These are phyloP conservation scores for Galerucella nymphaeae DNA, from an alignment of 2,888 invertebrate species.

Conservation along the genomic window DNA sequence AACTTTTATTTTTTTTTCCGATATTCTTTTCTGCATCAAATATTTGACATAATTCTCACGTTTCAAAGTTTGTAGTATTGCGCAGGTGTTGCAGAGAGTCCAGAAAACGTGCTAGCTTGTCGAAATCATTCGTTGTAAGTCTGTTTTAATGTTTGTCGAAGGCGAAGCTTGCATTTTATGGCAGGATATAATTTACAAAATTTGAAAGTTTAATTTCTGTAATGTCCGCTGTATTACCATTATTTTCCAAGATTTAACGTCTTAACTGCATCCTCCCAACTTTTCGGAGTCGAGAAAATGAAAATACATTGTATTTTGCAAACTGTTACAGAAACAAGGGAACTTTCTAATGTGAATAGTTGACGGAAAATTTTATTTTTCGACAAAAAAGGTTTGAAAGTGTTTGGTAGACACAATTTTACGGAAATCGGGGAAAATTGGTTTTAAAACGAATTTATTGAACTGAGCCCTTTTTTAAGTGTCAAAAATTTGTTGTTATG, in stretches of 20 bases:
- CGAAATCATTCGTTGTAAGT: conserved; percentile 51
- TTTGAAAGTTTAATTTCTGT: conserved; percentile 37
- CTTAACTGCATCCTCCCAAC: conserved; percentile 28
- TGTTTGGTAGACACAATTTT: neutral
- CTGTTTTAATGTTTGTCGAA: conserved; percentile 53
- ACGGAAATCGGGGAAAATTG: neutral
- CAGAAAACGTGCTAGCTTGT: conserved; percentile 46
- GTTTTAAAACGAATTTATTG: neutral
- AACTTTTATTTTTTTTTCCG: neutral
- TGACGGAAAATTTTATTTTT: conserved; percentile 16
- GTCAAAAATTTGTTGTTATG: too few species aligned
- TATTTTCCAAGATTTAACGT: conserved; percentile 33
- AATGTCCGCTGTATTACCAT: conserved; percentile 34
- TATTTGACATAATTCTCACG: conserved; percentile 21
- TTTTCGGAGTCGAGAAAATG: conserved; percentile 21
- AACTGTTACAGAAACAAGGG: conserved; percentile 25
- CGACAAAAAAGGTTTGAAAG: too few species aligned
- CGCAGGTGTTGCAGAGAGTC: conserved; percentile 43
- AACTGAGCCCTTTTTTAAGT: too few species aligned
- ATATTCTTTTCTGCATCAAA: conserved; percentile 6
- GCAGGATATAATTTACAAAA: conserved; percentile 29
- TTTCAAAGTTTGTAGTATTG: conserved; percentile 36
- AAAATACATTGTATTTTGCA: conserved; percentile 30
- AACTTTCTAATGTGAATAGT: conserved; percentile 22
- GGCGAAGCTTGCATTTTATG: conserved; percentile 41